Conservation (phyloP, 1,140 invertebrate genomes). For the Coelopa frigida region DNA sequence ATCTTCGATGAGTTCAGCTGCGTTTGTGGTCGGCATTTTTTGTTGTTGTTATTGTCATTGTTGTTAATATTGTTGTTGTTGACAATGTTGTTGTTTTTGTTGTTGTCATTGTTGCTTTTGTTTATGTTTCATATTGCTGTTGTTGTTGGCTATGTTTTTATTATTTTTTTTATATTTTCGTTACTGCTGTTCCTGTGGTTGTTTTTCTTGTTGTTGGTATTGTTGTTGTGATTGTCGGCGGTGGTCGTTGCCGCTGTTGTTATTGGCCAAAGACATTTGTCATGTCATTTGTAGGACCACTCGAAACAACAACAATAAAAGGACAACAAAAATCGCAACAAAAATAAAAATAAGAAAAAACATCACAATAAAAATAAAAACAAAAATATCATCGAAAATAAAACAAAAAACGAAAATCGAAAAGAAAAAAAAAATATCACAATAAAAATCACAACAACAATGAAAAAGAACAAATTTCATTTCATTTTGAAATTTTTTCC, state of each 20-base stretch:
- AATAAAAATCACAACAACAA: not conserved
- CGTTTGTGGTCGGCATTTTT: not conserved
- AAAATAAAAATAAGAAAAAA: constrained; percentile 2
- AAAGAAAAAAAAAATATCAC: not conserved
- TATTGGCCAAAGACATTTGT: constrained; percentile 39
- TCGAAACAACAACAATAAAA: no score
- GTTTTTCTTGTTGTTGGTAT: not conserved
- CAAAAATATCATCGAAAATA: not conserved
- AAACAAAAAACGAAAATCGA: no score
- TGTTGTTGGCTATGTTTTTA: not conserved
- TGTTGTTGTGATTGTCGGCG: constrained; percentile 4
- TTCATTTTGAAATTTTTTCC: constrained; percentile 1
- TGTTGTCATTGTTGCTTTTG: not conserved
- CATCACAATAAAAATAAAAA: not conserved
- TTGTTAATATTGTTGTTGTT: not conserved
- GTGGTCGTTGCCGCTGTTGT: no score
- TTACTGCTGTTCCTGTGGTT: constrained; percentile 5
- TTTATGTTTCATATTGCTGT: not conserved
- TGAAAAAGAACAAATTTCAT: constrained; percentile 2
- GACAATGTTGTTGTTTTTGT: not conserved
- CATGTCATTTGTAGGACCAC: constrained; percentile 30
- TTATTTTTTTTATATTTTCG: not conserved
- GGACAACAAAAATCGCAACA: constrained; percentile 10
- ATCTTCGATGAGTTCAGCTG: constrained; percentile 1
- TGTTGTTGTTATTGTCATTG: not conserved